Conservation (phyloP, 2,888 invertebrate genomes). For the Acrobasis consociella region DNA sequence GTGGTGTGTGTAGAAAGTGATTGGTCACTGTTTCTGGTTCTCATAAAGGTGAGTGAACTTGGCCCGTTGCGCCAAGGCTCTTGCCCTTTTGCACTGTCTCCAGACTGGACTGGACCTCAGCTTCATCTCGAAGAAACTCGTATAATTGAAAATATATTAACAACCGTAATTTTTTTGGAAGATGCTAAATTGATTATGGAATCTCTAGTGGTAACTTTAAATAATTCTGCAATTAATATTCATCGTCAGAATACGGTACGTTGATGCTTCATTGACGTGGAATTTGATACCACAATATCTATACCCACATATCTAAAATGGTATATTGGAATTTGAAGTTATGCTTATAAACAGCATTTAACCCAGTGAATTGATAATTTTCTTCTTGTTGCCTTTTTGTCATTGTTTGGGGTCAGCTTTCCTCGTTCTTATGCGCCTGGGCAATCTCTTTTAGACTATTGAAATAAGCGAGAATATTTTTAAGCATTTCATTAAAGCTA, state of each 20-base stretch:
- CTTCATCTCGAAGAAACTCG: conserved; percentile 5
- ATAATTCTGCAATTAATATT: conserved; percentile 18
- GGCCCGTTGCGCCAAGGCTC: conserved; percentile 48
- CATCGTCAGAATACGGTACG: conserved; percentile 13
- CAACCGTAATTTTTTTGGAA: background rate
- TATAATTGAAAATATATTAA: background rate
- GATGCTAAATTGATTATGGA: background rate
- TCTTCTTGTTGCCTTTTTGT: too few relatives aligned
- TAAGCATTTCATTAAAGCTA: too few relatives aligned
- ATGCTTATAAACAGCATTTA: background rate
- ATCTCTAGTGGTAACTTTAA: background rate
- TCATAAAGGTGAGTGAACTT: conserved; percentile 65
- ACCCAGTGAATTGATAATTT: too few relatives aligned
- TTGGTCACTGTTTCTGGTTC: conserved; percentile 41
- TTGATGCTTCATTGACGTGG: conserved; percentile 19
- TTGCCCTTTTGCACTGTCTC: conserved; percentile 55
- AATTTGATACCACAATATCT: conserved; percentile 7
- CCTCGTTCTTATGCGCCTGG: too few relatives aligned
- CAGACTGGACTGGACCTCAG: conserved; percentile 40
- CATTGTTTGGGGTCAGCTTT: too few relatives aligned
- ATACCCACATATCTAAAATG: background rate
- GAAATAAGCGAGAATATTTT: too few relatives aligned
- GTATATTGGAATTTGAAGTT: background rate
- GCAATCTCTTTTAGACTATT: too few relatives aligned
- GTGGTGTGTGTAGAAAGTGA: conserved; percentile 51